Evolutionary conservation across 2,113 vertebrate genomes (phyloP), one percentile per base, ranked within the genome.

Genomic region (Regulus satrapa): DNA sequence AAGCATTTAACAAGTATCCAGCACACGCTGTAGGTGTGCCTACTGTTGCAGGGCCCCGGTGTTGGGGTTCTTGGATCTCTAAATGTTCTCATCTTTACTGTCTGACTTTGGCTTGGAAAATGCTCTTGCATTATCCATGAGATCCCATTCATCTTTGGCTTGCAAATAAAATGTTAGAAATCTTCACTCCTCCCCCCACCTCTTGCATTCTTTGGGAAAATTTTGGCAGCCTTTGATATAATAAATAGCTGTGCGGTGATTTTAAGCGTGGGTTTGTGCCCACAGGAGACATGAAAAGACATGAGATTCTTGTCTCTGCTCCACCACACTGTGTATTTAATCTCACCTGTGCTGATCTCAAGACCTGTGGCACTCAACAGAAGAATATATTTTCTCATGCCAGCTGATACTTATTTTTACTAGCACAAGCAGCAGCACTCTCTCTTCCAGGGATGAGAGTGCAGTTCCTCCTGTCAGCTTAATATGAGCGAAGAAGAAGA

Each of bases 101-200:
- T 52, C 31, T 71, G 4, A 63, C 1, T 1, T 48, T 52, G 45
- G 6, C 66, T 95, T 82, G 40, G 68, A 72, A 85, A 88, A 79
- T 69, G 20, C 54, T 40, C 64, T 94, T 85, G 74, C 41, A 17
- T 92, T 89, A 45, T 34, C 58, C 19, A 10, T 68, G 52, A 79
- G 85, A 93, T 92, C 82, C 85, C 74, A 66, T 66, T 88, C 6
- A 46, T 85, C 58, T 76, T 73, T 90, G 78, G 45, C 71, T 88
- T 81, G 45, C 17, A 83, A 68, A 69, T 76, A 45, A 83, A 75
- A 76, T 61, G 36, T 32, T 85, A 73, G 36, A 61, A 88, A 85
- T 73, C 18, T 40, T 29, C 28, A 0, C 2, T 14, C 48, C 15
- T 72, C 5, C 34, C 15, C 8, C 43, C 8, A 9, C 18, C 18